These are phyloP conservation scores for Operophtera brumata DNA, from an alignment of 2,888 invertebrate species.

Conservation along the genomic window DNA sequence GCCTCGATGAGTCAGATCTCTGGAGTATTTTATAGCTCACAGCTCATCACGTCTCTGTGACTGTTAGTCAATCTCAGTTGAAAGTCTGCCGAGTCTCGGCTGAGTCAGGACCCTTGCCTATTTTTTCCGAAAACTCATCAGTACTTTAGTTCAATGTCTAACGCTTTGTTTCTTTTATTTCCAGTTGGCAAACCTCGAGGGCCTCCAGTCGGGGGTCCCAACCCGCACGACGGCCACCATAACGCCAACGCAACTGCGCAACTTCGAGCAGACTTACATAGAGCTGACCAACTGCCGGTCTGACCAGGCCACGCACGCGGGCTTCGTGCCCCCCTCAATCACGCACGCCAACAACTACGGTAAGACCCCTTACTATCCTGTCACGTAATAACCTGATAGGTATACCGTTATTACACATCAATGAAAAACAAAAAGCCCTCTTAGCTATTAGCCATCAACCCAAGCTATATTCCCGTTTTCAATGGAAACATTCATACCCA, in stretches of 20 bases:
- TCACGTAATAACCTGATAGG: no score
- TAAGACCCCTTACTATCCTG: constrained; percentile 38
- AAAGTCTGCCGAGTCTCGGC: neutral
- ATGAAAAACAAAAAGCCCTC: neutral
- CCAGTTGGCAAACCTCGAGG: constrained; percentile 91
- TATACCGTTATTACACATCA: neutral
- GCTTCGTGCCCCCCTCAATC: constrained; percentile 93
- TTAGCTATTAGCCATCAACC: constrained; percentile 1
- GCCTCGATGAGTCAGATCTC: no score
- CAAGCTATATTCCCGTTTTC: neutral
- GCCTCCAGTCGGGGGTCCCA: constrained; percentile 93
- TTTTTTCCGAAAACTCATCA: neutral
- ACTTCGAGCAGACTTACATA: constrained; percentile 95
- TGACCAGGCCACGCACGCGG: constrained; percentile 91
- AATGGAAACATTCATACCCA: neutral
- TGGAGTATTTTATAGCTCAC: no score
- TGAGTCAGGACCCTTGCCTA: neutral
- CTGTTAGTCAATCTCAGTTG: no score
- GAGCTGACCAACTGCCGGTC: constrained; percentile 90
- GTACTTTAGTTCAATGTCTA: neutral
- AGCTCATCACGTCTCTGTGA: no score
- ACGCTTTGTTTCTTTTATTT: constrained; percentile 54
- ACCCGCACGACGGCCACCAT: constrained; percentile 96
- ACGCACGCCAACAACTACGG: constrained; percentile 77
- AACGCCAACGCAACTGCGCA: constrained; percentile 95